A percentile compares a stretch with the other conserved stretches of the same genome.
Conservation (phyloP, 1,140 invertebrate genomes). For the Eriocheir sinensis region DNA sequence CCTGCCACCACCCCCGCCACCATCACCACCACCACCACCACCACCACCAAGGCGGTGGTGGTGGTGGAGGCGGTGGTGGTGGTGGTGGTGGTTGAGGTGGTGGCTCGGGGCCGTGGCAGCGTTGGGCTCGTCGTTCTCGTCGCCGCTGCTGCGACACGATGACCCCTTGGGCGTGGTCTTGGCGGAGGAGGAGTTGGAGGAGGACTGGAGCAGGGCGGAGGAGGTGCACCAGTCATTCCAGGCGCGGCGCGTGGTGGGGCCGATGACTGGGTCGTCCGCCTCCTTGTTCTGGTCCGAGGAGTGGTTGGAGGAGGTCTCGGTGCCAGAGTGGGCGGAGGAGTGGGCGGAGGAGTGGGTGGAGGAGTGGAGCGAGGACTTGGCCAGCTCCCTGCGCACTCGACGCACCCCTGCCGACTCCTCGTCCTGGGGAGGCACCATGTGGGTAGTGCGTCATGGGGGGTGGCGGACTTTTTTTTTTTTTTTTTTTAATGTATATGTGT, state of each 20-base stretch:
- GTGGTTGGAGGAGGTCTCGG: constrained; percentile 76
- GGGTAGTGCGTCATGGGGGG: not conserved
- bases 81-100: constrained; percentile 29
- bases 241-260: constrained; percentile 88
- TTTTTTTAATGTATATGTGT: too few relatives aligned
- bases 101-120: not conserved
- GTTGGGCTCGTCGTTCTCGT: constrained; percentile 71
- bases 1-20: not conserved
- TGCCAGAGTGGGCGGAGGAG: not conserved
- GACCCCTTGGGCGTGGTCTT: constrained; percentile 72
- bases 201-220: constrained; percentile 59
- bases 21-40: not conserved
- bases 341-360: not conserved
- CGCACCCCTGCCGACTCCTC: constrained; percentile 58
- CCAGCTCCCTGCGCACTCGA: constrained; percentile 58
- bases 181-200: constrained; percentile 65
- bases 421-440: constrained; percentile 26
- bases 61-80: not conserved
- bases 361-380: constrained; percentile 54
- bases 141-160: constrained; percentile 70
- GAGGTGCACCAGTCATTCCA: constrained; percentile 87
- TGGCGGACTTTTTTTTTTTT: not conserved
- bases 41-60: not conserved
- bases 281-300: constrained; percentile 80
- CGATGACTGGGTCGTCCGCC: constrained; percentile 82